Evolutionary conservation across 2,888 invertebrate species (phyloP).

Genomic region (Lissonota sp.): DNA sequence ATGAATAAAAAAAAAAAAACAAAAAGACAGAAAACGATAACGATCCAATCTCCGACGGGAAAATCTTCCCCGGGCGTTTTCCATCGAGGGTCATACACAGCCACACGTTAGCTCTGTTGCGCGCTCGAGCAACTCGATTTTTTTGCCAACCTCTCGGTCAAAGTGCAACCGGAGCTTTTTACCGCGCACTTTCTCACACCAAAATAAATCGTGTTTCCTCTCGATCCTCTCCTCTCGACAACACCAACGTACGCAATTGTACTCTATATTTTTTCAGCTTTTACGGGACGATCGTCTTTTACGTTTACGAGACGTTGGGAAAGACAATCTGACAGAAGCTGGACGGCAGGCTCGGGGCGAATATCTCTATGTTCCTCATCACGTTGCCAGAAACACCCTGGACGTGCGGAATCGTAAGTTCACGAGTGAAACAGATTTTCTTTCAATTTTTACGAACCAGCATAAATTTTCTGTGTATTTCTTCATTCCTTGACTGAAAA

Average conservation of each 20-base stretch:
- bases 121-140: conserved; percentile 41
- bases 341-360: conserved; percentile 86
- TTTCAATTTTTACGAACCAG: background rate
- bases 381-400: conserved; percentile 86
- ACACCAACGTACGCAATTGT: conserved; percentile 9
- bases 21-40: conserved; percentile 61
- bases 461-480: background rate
- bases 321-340: conserved; percentile 86
- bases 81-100: conserved; percentile 32
- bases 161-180: conserved; percentile 38
- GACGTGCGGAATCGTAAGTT: conserved; percentile 86
- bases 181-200: conserved; percentile 8
- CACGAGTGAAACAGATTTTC: conserved; percentile 1
- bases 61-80: conserved; percentile 52
- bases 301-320: conserved; percentile 84
- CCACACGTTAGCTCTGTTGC: background rate
- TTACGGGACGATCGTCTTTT: conserved; percentile 85
- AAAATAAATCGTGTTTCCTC: conserved; percentile 42
- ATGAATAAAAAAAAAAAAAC: conserved; percentile 57
- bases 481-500: background rate
- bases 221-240: conserved; percentile 5
- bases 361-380: conserved; percentile 87
- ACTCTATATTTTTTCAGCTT: conserved; percentile 81
- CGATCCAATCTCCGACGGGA: conserved; percentile 67
- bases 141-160: conserved; percentile 20